Evolutionary conservation across 1,140 invertebrate genomes (phyloP).

Genomic region (Tenebrio molitor): DNA sequence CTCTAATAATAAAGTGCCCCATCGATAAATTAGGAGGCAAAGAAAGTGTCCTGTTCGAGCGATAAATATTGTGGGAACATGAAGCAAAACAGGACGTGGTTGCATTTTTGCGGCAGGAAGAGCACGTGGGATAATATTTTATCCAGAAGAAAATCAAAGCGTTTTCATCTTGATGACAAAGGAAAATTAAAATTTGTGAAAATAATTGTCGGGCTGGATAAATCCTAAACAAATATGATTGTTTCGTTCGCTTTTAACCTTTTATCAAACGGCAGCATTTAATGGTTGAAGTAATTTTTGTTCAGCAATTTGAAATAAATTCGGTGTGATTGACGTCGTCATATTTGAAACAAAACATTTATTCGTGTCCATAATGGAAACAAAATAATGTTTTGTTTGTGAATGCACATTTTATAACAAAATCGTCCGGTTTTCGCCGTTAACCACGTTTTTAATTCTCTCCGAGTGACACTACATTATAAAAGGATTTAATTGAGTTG

Average conservation of each 20-base stretch:
- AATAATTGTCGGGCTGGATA: slow-evolving; percentile 20
- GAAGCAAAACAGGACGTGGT: slow-evolving; percentile 43
- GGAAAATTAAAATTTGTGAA: slow-evolving; percentile 21
- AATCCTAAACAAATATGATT: slow-evolving; percentile 38
- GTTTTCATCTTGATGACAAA: slow-evolving; percentile 13
- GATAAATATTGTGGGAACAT: slow-evolving; percentile 24
- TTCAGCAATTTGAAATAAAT: slow-evolving; percentile 29
- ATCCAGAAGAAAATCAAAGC: slow-evolving; percentile 37
- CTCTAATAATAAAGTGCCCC: neutral
- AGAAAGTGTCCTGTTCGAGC: neutral
- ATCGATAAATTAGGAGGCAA: neutral
- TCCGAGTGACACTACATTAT: neutral
- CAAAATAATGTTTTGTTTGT: slow-evolving; percentile 18
- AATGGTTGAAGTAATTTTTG: slow-evolving; percentile 36
- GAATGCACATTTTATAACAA: neutral
- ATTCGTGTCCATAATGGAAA: slow-evolving; percentile 19
- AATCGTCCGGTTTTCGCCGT: neutral
- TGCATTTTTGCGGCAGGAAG: slow-evolving; percentile 41
- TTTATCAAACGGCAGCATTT: slow-evolving; percentile 19
- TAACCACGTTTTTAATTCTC: slow-evolving; percentile 17
- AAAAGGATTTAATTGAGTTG: too few species aligned
- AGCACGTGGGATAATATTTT: slow-evolving; percentile 35
- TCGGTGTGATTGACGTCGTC: slow-evolving; percentile 29
- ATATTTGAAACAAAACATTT: slow-evolving; percentile 21
- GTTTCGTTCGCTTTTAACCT: slow-evolving; percentile 16